Base-by-base conservation (phyloP, 2,888 invertebrate genomes). In the Pristionchus exspectatus region DNA sequence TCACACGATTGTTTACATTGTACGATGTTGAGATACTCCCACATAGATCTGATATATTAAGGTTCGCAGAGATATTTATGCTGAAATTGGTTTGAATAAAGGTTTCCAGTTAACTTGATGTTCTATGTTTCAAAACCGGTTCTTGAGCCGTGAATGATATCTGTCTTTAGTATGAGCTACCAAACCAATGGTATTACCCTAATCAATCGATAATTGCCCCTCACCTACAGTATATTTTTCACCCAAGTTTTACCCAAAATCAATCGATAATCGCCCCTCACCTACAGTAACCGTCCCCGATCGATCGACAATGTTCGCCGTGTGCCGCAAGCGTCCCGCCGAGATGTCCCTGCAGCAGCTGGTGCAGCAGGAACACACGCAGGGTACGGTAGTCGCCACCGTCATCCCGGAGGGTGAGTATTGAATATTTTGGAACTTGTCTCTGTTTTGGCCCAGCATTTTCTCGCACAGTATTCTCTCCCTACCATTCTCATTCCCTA, bases 311-410 rank as follows among this genome's bases (percentile, higher is more conserved):
- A 85, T 85, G 84, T 33, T 59, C 33, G 24, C 66, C 54, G 69
- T 66, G 10, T 44, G 50, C 30, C 87, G 87, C 54, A 87, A 87
- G 69, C 38, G 87, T 27, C 63, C 69, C n/a, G 87, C 87, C 50
- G 87, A 87, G 54, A 69, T 87, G 66, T 54, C 50, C 27, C 87
- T 87, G 69, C 69, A 63, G 69, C 87, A 87, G 54, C 69, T 87
- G 54, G 87, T 87, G 63, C 66, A 87, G 27, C 66, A 87, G 54
- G 87, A 87, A 50, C 38, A 87, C 69, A 59, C 84, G 16, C 59
- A 56, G 59, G 84, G 84, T 21, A 33, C 33, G 21, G 84, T 85
- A 27, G 84, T 85, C 33, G 84, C 84, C 18, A 59, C 84, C 59
- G 30, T 38, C 24, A 38, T 85, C 84, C 30, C 21, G 33, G 33